Conservation (phyloP, 2,797 vertebrate species). For the Chelidonichthys spinosus region DNA sequence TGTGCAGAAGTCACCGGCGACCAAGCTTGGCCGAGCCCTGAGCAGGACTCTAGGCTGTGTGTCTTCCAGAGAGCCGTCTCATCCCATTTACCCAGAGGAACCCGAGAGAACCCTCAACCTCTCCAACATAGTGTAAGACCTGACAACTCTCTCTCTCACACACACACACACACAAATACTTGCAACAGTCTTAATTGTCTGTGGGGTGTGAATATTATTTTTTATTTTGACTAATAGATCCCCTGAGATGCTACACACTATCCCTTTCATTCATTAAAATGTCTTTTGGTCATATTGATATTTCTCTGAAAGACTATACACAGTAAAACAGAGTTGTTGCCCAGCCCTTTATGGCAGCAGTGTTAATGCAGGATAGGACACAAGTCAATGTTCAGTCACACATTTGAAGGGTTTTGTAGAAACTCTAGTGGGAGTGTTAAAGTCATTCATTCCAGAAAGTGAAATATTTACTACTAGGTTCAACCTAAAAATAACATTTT, state of each 20-base stretch:
- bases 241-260: too few species aligned
- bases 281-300: not conserved
- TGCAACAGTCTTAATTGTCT: not conserved
- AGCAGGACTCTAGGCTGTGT: constrained; percentile 94
- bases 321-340: not conserved
- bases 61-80: constrained; percentile 89
- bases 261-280: not conserved
- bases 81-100: constrained; percentile 92
- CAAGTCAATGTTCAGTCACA: not conserved
- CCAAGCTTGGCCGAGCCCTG: constrained; percentile 94
- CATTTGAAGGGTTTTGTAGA: not conserved
- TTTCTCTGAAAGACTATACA: not conserved
- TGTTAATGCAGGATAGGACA: not conserved
- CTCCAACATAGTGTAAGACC: constrained; percentile 93
- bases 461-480: constrained; percentile 15
- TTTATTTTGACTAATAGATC: too few species aligned
- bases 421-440: not conserved
- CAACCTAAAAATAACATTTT: constrained; percentile 4
- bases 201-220: too few species aligned
- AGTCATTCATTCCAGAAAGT: not conserved
- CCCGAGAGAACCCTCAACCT: constrained; percentile 94
- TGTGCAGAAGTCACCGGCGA: constrained; percentile 91
- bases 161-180: not conserved
- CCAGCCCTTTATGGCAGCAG: not conserved
- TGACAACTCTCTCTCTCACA: not conserved